Evolutionary conservation across 37 sponge, comb jelly and placozoan genomes (phyloP), one percentile per base, ranked within the genome.

Genomic region (Mnemiopsis leidyi): DNA sequence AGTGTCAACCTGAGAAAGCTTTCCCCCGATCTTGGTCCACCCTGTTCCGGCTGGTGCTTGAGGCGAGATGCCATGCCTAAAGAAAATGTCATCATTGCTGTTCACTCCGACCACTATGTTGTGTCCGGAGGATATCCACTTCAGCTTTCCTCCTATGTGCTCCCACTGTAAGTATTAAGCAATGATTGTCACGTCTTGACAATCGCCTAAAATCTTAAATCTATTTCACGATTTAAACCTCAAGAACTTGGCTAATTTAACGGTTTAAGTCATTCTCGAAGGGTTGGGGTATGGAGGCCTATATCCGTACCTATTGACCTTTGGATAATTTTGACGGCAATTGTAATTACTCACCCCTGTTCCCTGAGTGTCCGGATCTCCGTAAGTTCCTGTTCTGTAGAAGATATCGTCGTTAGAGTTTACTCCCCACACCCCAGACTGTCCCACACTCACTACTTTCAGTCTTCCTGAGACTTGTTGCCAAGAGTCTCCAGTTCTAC

Each of bases 131-230:
- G 75, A 71, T 71, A 71, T 28, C 75, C 75, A 71, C 20, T 71
- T 71, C 30, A 71, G n/a, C 30, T n/a, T 29, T 71, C 75, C 75
- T 29, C 30, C 30, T 3, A 71, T 28, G 5, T 71, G 75, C n/a
- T 29, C 75, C 75, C 75, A 71, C 75, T 71, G 75, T 5, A n/a
- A 71, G n/a, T n/a, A n/a, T n/a, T n/a, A n/a, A n/a, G n/a, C n/a
- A n/a, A n/a, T n/a, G n/a, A n/a, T n/a, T n/a, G n/a, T n/a, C n/a
- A n/a, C n/a, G n/a, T n/a, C n/a, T n/a, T n/a, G n/a, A n/a, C n/a
- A n/a, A n/a, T n/a, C n/a, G n/a, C n/a, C n/a, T n/a, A n/a, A n/a
- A n/a, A n/a, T n/a, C n/a, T n/a, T n/a, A n/a, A n/a, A n/a, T n/a
- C n/a, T n/a, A n/a, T n/a, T n/a, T n/a, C n/a, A n/a, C n/a, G n/a